Conservation (phyloP, 2,797 vertebrate species). For the Leptatherina wallacei region DNA sequence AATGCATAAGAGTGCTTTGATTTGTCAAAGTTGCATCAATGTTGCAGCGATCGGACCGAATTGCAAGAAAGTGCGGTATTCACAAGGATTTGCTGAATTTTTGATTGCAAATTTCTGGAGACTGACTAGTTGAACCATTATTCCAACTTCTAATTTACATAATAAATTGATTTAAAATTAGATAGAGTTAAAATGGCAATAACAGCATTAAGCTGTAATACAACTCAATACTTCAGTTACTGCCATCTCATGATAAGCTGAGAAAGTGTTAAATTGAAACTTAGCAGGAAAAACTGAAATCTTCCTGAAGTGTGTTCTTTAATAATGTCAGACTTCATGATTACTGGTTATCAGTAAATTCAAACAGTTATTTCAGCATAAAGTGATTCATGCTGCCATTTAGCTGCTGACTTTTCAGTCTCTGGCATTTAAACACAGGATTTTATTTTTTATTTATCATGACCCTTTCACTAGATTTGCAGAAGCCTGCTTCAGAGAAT, state of each 20-base stretch:
- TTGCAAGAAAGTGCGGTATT: too few species aligned
- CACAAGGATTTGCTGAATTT: too few species aligned
- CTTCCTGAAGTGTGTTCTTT: background rate
- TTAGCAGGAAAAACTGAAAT: background rate
- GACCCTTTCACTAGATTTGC: background rate
- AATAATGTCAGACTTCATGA: background rate
- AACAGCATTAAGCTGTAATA: too few species aligned
- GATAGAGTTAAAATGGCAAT: too few species aligned
- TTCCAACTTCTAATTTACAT: too few species aligned
- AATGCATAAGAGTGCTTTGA: too few species aligned
- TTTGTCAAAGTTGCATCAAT: too few species aligned
- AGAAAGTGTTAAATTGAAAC: background rate
- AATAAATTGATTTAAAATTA: too few species aligned
- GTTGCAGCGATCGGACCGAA: too few species aligned
- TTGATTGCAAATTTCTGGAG: too few species aligned
- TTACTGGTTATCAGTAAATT: background rate
- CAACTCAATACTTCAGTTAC: too few species aligned
- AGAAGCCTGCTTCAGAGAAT: background rate
- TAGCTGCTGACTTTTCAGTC: background rate
- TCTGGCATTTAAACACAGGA: background rate
- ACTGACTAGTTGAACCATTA: too few species aligned
- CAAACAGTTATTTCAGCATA: background rate
- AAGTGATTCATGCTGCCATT: constrained; percentile 2
- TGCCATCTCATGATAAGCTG: background rate
- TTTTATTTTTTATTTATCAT: background rate